Evolutionary conservation across 2,797 vertebrate genomes (phyloP).

Genomic region (Oreonectes daqikongensis): DNA sequence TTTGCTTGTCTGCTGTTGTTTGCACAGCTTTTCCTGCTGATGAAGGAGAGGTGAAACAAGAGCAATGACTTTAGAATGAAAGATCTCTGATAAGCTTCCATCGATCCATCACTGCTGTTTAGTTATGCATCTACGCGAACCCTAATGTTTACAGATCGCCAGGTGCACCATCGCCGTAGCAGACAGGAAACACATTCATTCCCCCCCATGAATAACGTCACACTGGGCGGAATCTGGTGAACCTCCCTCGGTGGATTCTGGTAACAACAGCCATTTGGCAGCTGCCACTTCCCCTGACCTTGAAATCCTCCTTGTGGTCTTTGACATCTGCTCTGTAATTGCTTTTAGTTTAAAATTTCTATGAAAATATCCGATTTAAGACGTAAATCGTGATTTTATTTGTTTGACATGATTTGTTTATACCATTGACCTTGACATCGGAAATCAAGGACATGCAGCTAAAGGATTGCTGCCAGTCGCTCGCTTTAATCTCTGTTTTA

Average conservation of each 20-base stretch:
- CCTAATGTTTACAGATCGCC: slow-evolving; percentile 49
- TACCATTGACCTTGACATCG: slow-evolving; percentile 36
- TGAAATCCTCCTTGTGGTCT: slow-evolving; percentile 22
- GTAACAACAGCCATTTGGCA: slow-evolving; percentile 40
- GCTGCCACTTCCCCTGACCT: slow-evolving; percentile 31
- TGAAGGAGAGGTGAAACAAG: slow-evolving; percentile 55
- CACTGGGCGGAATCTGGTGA: slow-evolving; percentile 40
- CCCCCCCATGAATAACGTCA: slow-evolving; percentile 38
- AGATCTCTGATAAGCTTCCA: slow-evolving; percentile 62
- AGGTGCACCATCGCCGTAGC: slow-evolving; percentile 27
- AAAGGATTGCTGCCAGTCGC: slow-evolving; percentile 3
- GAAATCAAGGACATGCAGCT: slow-evolving; percentile 7
- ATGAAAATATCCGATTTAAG: slow-evolving; percentile 27
- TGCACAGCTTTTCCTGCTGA: slow-evolving; percentile 14
- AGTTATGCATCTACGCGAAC: slow-evolving; percentile 64
- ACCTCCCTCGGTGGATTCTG: slow-evolving; percentile 31
- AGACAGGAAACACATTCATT: slow-evolving; percentile 38
- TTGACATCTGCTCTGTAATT: slow-evolving; percentile 10
- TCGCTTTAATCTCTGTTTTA: neutral
- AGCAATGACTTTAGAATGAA: slow-evolving; percentile 59
- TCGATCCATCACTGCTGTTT: slow-evolving; percentile 38
- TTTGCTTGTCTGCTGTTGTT: slow-evolving; percentile 30
- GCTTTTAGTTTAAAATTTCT: neutral
- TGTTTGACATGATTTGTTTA: neutral
- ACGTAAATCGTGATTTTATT: neutral